A percentile compares a stretch with the other conserved stretches of the same genome.
Evolutionary conservation across 1,140 invertebrate species (phyloP).

Genomic region (Drosophila takahashii): DNA sequence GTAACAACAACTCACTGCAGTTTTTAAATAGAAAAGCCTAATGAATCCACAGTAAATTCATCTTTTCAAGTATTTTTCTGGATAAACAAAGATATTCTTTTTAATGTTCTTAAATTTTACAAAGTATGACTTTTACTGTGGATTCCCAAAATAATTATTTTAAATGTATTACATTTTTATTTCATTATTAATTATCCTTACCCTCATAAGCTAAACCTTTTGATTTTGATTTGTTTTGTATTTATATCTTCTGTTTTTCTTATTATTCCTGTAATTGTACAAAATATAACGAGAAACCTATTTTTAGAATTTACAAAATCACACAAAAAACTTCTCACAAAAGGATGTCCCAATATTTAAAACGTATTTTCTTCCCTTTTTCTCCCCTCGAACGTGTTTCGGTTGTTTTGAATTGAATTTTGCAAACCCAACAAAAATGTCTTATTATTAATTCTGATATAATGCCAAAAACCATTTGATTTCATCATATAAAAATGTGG

Average conservation of each 20-base stretch:
- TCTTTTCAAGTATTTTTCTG: too few species aligned
- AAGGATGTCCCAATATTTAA: conserved; percentile 59
- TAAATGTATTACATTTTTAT: not conserved
- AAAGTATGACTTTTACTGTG: conserved; percentile 6
- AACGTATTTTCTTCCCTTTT: conserved; percentile 73
- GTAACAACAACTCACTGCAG: not conserved
- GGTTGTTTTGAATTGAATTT: conserved; percentile 56
- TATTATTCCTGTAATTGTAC: conserved; percentile 14
- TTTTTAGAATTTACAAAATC: conserved; percentile 21
- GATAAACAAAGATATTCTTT: too few species aligned
- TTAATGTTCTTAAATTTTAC: not conserved
- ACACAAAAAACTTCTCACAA: conserved; percentile 21
- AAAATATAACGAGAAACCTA: conserved; percentile 12
- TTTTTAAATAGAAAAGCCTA: not conserved
- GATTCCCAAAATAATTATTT: not conserved
- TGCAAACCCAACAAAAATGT: conserved; percentile 56
- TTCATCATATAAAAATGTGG: conserved; percentile 63
- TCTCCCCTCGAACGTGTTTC: conserved; percentile 67
- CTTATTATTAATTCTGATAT: conserved; percentile 40
- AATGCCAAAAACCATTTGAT: conserved; percentile 60
- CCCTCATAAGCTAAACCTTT: not conserved
- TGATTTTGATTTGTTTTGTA: conserved; percentile 1
- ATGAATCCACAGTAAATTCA: conserved; percentile 25
- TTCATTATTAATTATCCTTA: conserved; percentile 1
- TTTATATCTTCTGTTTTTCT: conserved; percentile 3